Percentiles rank a stretch among this genome's conserved stretches.
Evolutionary conservation across 2,797 vertebrate species (phyloP).

Genomic region (Cryptoprocta ferox): DNA sequence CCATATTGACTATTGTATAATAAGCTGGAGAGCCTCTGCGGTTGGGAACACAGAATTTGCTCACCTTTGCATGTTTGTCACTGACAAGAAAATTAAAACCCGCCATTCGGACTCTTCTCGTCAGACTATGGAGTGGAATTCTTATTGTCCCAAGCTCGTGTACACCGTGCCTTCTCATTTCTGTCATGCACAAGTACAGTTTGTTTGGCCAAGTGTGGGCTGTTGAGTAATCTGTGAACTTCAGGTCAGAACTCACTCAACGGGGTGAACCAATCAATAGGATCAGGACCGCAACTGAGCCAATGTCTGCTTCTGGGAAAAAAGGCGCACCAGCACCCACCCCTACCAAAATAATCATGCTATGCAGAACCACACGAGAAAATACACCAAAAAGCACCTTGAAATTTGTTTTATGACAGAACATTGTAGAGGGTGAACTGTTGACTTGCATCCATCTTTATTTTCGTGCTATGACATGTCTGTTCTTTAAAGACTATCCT

Average conservation of each 20-base stretch:
- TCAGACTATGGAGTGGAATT: background rate
- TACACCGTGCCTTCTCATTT: background rate
- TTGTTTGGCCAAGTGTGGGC: background rate
- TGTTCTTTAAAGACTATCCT: background rate
- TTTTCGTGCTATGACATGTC: background rate
- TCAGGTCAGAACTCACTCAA: background rate
- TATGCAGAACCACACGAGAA: background rate
- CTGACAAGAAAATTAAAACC: background rate
- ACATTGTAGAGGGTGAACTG: background rate
- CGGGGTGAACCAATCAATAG: conserved; percentile 15
- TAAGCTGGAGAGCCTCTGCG: background rate
- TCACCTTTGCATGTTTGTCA: background rate
- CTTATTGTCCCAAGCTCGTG: background rate
- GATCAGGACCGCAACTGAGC: background rate
- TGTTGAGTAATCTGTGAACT: conserved; percentile 65
- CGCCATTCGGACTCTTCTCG: background rate
- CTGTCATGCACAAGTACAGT: background rate
- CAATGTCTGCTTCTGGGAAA: background rate
- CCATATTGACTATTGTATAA: background rate
- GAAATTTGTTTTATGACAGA: background rate
- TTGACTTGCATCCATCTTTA: background rate
- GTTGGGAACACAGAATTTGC: background rate
- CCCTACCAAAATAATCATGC: background rate
- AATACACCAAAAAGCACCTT: background rate
- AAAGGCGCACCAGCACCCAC: background rate